phyloP scores from a whole-genome alignment of 2,113 vertebrate species.

The Amphiprion ocellaris region DNA sequence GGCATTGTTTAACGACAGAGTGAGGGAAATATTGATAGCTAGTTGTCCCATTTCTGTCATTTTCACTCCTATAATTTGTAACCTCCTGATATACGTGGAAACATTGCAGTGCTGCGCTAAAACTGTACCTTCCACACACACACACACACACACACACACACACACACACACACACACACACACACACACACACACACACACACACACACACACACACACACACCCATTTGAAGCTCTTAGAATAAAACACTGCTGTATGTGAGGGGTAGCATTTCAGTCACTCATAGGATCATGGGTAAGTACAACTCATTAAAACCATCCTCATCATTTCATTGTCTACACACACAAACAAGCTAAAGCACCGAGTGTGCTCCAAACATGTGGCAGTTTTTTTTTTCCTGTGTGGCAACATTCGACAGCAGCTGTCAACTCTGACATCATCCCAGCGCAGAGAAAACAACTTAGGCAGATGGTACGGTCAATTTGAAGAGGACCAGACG shows the following conservation, averaged over 20 bases:
- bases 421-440: conserved; percentile 73
- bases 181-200: too few relatives aligned
- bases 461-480: conserved; percentile 41
- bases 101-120: not conserved
- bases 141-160: too few relatives aligned
- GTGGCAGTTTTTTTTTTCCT: conserved; percentile 34
- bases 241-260: not conserved
- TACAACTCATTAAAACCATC: conserved; percentile 41
- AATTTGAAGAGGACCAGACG: not conserved
- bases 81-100: conserved; percentile 16
- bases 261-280: conserved; percentile 5
- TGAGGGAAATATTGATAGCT: too few relatives aligned
- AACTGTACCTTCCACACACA: not conserved
- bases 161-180: too few relatives aligned
- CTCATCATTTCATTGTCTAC: conserved; percentile 40
- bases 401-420: conserved; percentile 49
- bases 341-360: conserved; percentile 60
- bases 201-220: too few relatives aligned
- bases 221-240: conserved; percentile 5
- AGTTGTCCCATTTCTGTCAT: too few relatives aligned
- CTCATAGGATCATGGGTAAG: conserved; percentile 43
- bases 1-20: too few relatives aligned
- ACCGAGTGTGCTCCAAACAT: conserved; percentile 51
- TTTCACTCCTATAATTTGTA: conserved; percentile 13
- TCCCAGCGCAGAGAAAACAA: conserved; percentile 55